Conservation (phyloP, 2,797 vertebrate species). For the Melanotaenia parkinsoni region DNA sequence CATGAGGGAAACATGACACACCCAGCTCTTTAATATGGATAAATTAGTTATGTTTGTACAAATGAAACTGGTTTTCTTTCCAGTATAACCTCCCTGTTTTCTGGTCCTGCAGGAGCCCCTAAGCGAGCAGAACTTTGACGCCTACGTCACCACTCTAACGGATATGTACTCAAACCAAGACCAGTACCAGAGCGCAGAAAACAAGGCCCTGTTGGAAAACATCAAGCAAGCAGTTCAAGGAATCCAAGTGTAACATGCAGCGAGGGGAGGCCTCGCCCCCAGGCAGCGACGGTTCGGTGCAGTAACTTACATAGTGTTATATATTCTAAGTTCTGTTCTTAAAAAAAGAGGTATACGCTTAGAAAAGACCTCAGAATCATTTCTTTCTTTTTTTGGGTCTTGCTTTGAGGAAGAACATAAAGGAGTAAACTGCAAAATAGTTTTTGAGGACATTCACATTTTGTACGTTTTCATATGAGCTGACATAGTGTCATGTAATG, state of each 20-base stretch:
- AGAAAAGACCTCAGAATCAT: conserved; percentile 86
- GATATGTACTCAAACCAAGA: conserved; percentile 99
- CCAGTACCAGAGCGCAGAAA: conserved; percentile 98
- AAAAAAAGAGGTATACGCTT: conserved; percentile 84
- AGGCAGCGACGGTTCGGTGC: conserved; percentile 82
- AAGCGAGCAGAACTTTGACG: conserved; percentile 99
- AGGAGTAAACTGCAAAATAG: conserved; percentile 89
- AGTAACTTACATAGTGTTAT: conserved; percentile 93
- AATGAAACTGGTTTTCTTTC: not conserved
- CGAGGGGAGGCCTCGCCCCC: conserved; percentile 56
- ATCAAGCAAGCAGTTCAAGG: conserved; percentile 99
- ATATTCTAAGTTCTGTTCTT: conserved; percentile 90
- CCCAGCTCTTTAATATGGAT: too few relatives aligned
- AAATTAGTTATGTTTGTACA: too few relatives aligned
- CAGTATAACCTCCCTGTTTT: not conserved
- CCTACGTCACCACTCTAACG: conserved; percentile 98
- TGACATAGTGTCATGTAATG: conserved; percentile 97
- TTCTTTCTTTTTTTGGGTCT: conserved; percentile 86
- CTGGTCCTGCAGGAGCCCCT: conserved; percentile 91
- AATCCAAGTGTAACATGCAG: conserved; percentile 95
- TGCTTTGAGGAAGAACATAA: conserved; percentile 87
- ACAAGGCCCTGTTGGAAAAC: conserved; percentile 98
- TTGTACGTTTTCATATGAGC: conserved; percentile 99
- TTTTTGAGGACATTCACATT: conserved; percentile 98
- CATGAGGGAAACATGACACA: too few relatives aligned